phyloP scores from a whole-genome alignment of 2,113 vertebrate species.

The Mugil cephalus region DNA sequence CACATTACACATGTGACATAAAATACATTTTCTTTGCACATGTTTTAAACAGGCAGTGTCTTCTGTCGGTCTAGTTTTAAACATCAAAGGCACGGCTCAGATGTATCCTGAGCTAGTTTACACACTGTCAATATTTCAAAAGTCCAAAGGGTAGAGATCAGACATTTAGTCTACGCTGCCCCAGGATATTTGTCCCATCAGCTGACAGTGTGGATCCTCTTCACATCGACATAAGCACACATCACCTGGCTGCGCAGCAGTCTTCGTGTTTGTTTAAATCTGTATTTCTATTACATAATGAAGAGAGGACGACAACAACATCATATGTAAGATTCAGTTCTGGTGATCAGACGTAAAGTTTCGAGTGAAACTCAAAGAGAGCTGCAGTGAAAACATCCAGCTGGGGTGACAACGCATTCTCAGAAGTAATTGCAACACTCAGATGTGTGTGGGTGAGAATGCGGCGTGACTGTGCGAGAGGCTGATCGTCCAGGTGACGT shows the following conservation, averaged over 20 bases:
- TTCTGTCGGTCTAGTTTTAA: constrained; percentile 9
- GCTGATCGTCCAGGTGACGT: constrained; percentile 25
- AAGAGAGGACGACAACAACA: background rate
- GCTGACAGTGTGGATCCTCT: background rate
- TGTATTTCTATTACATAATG: background rate
- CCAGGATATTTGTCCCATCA: constrained; percentile 8
- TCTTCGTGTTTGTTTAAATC: constrained; percentile 23
- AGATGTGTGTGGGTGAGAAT: constrained; percentile 20
- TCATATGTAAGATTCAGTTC: background rate
- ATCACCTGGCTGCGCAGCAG: constrained; percentile 10
- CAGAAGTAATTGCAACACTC: background rate
- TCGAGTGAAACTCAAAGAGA: constrained; percentile 39
- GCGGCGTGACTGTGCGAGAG: constrained; percentile 2
- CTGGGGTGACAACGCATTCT: constrained; percentile 6
- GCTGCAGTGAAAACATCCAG: constrained; percentile 16
- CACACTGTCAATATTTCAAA: constrained; percentile 45
- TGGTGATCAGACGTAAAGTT: background rate
- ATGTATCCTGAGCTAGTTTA: background rate
- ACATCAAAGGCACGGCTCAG: background rate
- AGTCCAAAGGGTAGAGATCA: constrained; percentile 58
- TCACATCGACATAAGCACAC: background rate
- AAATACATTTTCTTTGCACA: no score
- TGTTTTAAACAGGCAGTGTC: constrained; percentile 7
- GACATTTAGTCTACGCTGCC: constrained; percentile 1
- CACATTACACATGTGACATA: no score